Percentiles rank a stretch among this genome's conserved stretches.
Evolutionary conservation across 1,140 invertebrate genomes (phyloP).

Genomic region (Arctopsyche grandis): DNA sequence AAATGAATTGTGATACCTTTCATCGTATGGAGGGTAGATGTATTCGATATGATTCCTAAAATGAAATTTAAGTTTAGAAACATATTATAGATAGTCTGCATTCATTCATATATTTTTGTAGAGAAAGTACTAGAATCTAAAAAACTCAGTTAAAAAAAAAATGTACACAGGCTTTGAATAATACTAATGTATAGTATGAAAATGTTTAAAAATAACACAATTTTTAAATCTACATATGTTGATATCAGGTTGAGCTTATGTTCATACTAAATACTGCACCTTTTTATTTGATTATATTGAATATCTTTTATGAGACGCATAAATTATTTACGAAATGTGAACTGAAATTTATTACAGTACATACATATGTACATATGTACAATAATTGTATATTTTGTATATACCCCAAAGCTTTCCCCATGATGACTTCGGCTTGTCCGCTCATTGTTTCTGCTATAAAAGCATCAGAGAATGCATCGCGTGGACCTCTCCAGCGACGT

Average conservation of each 20-base stretch:
- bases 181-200: too few relatives aligned
- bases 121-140: too few relatives aligned
- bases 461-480: constrained; percentile 82
- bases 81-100: not conserved
- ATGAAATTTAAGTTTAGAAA: constrained; percentile 43
- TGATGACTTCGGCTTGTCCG: constrained; percentile 79
- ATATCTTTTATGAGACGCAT: not conserved
- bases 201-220: too few relatives aligned
- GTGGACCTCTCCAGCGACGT: constrained; percentile 77
- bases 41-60: constrained; percentile 65
- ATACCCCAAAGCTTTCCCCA: constrained; percentile 80
- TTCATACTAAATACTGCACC: too few relatives aligned
- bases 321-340: not conserved
- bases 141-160: too few relatives aligned
- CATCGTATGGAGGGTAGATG: constrained; percentile 64
- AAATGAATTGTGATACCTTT: constrained; percentile 60
- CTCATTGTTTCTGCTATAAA: constrained; percentile 79
- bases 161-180: too few relatives aligned
- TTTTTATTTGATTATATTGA: too few relatives aligned
- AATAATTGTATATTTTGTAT: not conserved
- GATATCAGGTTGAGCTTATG: too few relatives aligned
- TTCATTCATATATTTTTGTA: too few relatives aligned
- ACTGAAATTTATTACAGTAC: not conserved
- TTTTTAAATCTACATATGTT: too few relatives aligned
- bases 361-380: too few relatives aligned